Evolutionary conservation across 2,113 vertebrate species (phyloP), one percentile per base, ranked within the genome.

Genomic region (Gymnocephalus cernua): DNA sequence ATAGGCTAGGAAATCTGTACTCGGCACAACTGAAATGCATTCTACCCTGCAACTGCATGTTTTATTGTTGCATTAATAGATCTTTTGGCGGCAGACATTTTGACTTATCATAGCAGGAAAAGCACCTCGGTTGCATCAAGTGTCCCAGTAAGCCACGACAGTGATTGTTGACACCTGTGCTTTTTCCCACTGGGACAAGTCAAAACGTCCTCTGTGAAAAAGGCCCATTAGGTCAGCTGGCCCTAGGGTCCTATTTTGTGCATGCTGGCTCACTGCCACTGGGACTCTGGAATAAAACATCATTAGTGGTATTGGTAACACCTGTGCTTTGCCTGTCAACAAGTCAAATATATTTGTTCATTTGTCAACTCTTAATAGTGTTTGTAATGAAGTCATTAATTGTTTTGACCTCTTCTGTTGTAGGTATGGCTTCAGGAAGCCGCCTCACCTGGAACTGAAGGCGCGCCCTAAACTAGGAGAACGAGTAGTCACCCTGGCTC

Each of bases 401-500:
- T 3, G 9, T 84, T 41, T n/a, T 59, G 13, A 41, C 53, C 6
- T 67, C 83, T 80, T 71, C 50, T 70, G 6, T 80, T 86, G 94
- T 70, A 96, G 98, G 98, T 99, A 99, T 12, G 98, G 98, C 70
- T 99, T 99, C 87, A 96, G 96, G 92, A 98, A 90, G 32, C 97
- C 98, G 5, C 98, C 98, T 64, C 95, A 96, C 84, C 90, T 99
- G 72, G 97, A 98, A 86, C 91, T 99, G 74, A 99, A 99, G 95
- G 98, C 98, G 0, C 96, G 98, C 50, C 98, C 98, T 67, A 99
- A 99, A 93, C 97, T 99, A 41, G 98, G 98, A 11, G 98, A 99
- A 88, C 96, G 98, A 92, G 97, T 97, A 92, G 98, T 99, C 35
- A 99, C 98, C 77, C 94, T 99, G 74, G 97, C 97, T 83, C 98